These are phyloP conservation scores for Anoplophora glabripennis DNA, from an alignment of 1,140 invertebrate species.

Conservation along the genomic window DNA sequence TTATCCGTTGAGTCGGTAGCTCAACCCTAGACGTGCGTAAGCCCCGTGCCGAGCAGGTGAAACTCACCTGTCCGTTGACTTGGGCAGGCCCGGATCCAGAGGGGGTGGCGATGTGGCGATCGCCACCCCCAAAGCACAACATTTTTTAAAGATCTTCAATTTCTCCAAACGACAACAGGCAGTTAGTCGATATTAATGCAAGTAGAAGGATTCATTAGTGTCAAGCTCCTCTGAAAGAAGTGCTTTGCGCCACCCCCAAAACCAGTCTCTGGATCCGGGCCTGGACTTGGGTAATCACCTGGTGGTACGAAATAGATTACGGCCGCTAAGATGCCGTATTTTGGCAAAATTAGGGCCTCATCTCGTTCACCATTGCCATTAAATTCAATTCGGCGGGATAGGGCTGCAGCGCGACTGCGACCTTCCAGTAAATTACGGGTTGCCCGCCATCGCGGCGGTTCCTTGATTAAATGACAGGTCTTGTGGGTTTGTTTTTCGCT, in stretches of 20 bases:
- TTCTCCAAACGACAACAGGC: no score
- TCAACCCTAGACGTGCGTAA: background rate
- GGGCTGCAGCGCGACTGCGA: background rate
- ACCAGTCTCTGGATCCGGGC: no score
- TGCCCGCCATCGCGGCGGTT: background rate
- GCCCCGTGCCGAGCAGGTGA: conserved; percentile 16
- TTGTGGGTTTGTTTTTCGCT: conserved; percentile 1
- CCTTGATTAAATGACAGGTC: conserved; percentile 14
- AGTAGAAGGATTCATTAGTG: no score
- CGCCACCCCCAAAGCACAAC: no score
- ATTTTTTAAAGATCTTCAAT: no score
- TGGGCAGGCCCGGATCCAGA: no score
- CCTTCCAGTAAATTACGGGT: conserved; percentile 14
- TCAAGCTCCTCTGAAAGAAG: no score
- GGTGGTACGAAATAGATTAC: conserved; percentile 16
- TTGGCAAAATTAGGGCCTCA: conserved; percentile 8
- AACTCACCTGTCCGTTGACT: conserved; percentile 10
- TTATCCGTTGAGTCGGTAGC: no score
- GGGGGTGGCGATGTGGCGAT: no score
- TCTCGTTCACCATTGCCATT: conserved; percentile 11
- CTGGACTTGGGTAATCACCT: conserved; percentile 14
- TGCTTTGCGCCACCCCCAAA: no score
- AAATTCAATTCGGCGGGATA: conserved; percentile 3
- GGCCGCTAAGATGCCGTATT: conserved; percentile 6
- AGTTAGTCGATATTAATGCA: no score